Base-by-base conservation (phyloP, 2,797 vertebrate genomes). In the Sebastes elongatus region DNA sequence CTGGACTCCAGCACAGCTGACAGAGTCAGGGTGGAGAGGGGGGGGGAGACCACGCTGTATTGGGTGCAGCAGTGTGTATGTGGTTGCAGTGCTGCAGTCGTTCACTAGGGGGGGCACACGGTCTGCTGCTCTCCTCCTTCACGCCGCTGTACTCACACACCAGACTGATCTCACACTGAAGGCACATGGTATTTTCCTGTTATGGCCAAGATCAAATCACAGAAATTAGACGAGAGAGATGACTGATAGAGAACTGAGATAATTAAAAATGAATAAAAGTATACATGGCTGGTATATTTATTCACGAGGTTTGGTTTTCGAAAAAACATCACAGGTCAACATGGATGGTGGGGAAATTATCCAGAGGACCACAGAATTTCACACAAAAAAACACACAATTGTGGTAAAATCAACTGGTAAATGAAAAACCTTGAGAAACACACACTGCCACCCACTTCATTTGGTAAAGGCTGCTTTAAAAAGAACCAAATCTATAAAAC, bases 41-140 rank as follows among this genome's bases (percentile, higher is more conserved):
- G 30, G 25, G 32, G 33, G 1, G 3, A 57, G 68, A 79, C 6
- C 27, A 20, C 42, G 16, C 16, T 46, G 42, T 4, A 9, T 13
- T 5, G 30, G 22, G 30, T 35, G 57, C 9, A 62, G 60, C 46
- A 7, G 18, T 25, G 46, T 30, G 9, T 5, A 52, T 8, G 2
- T 9, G n/a, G 28, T 18, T 80, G 82, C 16, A 75, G 81, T 88
- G 61, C 69, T 63, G 25, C 6, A 33, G 53, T 11, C 2, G 1
- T 64, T 81, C 92, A 88, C 89, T 84, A 88, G 92, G 86, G 88
- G 92, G 93, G 84, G 90, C 86, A 86, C 85, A 78, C n/a, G 71
- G 38, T 76, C 81, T 82, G 55, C 81, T 57, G 62, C 57, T 74
- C 22, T 28, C 23, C 65, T 74, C 20, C 22, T 55, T 23, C 28